Evolutionary conservation across 2,888 invertebrate species (phyloP).

Genomic region (Andrena minutula): DNA sequence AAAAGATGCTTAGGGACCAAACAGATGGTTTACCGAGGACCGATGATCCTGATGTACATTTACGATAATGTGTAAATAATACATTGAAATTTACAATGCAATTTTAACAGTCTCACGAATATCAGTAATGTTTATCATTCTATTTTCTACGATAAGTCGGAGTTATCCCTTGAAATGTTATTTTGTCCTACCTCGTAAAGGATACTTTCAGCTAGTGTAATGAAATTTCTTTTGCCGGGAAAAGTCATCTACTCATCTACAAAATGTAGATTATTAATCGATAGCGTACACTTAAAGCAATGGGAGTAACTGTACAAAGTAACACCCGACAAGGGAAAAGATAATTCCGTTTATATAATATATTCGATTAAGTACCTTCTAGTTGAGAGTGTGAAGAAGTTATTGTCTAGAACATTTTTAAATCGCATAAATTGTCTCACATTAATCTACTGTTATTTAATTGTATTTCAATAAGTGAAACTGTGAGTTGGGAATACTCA

Average conservation of each 20-base stretch:
- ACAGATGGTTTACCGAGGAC: conserved; percentile 79
- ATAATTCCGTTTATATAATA: conserved; percentile 5
- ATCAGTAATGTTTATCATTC: not conserved
- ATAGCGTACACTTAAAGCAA: not conserved
- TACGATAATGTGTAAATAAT: conserved; percentile 65
- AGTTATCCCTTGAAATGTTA: conserved; percentile 9
- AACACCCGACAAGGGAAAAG: not conserved
- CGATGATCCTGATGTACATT: conserved; percentile 83
- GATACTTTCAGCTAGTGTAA: not conserved
- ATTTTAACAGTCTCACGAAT: not conserved
- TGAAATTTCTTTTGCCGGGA: not conserved
- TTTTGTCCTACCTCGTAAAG: conserved; percentile 19
- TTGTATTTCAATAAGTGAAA: conserved; percentile 75
- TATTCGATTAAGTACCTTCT: conserved; percentile 25
- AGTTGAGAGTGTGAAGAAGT: conserved; percentile 63
- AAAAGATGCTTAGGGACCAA: conserved; percentile 81
- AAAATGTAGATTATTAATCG: not conserved
- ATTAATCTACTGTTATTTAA: conserved; percentile 77
- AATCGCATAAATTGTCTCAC: conserved; percentile 80
- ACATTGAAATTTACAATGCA: not conserved
- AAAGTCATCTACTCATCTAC: conserved; percentile 7
- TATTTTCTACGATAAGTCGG: not conserved
- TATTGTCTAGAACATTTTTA: conserved; percentile 66
- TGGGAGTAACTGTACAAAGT: conserved; percentile 21
- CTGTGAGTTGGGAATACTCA: conserved; percentile 74